Evolutionary conservation across 2,888 invertebrate species (phyloP), one percentile per base, ranked within the genome.

Genomic region (Agriopis marginaria): DNA sequence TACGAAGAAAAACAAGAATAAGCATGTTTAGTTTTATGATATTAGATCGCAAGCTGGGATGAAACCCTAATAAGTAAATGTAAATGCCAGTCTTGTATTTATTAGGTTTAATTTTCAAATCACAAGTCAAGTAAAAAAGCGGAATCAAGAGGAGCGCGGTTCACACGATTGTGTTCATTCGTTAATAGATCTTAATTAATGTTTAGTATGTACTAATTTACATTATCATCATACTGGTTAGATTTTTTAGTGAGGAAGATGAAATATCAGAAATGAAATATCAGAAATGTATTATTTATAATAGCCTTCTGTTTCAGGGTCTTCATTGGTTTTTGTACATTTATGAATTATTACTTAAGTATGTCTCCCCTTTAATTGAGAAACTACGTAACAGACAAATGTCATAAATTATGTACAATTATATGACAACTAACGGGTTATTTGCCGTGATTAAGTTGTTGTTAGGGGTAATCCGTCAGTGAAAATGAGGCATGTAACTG

Each of bases 191-290:
- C 55, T 42, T 62, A 70, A 70, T 70, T 51, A 63, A 63, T 40
- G 51, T 47, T 44, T 17, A 14, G 63, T 63, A 70, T 66, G 65
- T 65, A 51, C 55, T 64, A 54, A 60, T 68, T 58, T 44, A 42
- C 42, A 67, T 55, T 53, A 40, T 65, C 55, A 71, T 60, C 58
- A 66, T 61, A 70, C 45, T 68, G 53, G 42, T 59, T 58, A 65
- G 14, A n/a, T 66, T 70, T 70, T 69, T 72, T 69, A 68, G 69
- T 59, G 49, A 73, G 68, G 75, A 73, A 72, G 75, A 72, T 68
- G 49, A 49, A 60, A 67, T 50, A 61, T 14, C 58, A 53, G 8
- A 67, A 45, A 61, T 61, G 54, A 49, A 60, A 67, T 50, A 61
- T 14, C 58, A 53, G 8, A 67, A 45, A 61, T 61, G 54, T 40